Evolutionary conservation across 2,888 invertebrate genomes (phyloP).

Genomic region (Pimpla rufipes): DNA sequence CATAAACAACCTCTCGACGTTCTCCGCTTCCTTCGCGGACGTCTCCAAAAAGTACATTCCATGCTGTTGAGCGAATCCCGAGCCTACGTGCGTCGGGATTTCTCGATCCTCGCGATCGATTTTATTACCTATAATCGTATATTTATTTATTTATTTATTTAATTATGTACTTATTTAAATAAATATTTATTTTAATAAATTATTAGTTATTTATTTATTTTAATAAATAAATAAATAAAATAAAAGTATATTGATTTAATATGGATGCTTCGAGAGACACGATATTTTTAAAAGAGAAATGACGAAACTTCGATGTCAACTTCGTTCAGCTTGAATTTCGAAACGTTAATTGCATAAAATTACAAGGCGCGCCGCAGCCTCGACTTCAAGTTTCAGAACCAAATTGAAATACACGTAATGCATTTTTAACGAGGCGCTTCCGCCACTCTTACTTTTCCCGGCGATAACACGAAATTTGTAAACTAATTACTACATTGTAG

Average conservation of each 20-base stretch:
- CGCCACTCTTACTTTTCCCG: too few relatives aligned
- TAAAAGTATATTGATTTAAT: too few relatives aligned
- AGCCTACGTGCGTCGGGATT: conserved; percentile 97
- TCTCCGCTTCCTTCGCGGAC: conserved; percentile 98
- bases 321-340: not conserved
- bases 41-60: conserved; percentile 99
- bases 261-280: too few relatives aligned
- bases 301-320: not conserved
- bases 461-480: not conserved
- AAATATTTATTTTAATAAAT: too few relatives aligned
- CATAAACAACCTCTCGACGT: conserved; percentile 98
- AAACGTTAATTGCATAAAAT: not conserved
- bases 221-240: too few relatives aligned
- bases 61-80: conserved; percentile 97
- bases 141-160: not conserved
- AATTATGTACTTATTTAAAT: too few relatives aligned
- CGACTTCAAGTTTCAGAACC: too few relatives aligned
- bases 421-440: too few relatives aligned
- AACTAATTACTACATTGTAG: not conserved
- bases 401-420: too few relatives aligned
- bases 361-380: too few relatives aligned
- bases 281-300: not conserved
- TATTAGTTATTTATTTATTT: too few relatives aligned
- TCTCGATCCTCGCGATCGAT: conserved; percentile 98
- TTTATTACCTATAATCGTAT: conserved; percentile 92